Percentiles rank a stretch among this genome's conserved stretches.
Evolutionary conservation across 2,797 vertebrate species (phyloP).

Genomic region (Acanthornis magna): DNA sequence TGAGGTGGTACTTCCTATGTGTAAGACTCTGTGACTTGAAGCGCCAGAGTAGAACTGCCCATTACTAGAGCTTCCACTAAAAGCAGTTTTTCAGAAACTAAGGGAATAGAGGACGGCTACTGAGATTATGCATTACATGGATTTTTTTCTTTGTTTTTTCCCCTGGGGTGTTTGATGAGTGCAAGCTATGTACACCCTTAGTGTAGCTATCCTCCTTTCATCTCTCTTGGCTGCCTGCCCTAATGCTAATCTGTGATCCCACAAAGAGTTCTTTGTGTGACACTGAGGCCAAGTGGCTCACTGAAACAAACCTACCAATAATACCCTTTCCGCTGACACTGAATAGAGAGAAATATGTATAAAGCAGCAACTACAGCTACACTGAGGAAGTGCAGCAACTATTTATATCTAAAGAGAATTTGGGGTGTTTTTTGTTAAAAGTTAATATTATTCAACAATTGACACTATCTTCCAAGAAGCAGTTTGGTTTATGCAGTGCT

Average conservation of each 20-base stretch:
- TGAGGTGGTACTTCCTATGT: background rate
- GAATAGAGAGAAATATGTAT: constrained; percentile 37
- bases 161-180: background rate
- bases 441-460: background rate
- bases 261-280: constrained; percentile 60
- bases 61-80: background rate
- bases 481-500: background rate
- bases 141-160: background rate
- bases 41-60: background rate
- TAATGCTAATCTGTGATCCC: constrained; percentile 54
- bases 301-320: constrained; percentile 51
- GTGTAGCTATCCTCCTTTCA: constrained; percentile 50
- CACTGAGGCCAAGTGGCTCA: background rate
- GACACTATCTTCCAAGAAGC: background rate
- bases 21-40: background rate
- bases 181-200: constrained; percentile 50
- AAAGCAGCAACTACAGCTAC: background rate
- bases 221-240: constrained; percentile 42
- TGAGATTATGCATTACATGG: background rate
- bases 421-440: background rate
- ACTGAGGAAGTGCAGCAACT: background rate
- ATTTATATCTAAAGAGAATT: background rate
- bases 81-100: background rate
- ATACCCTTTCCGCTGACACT: constrained; percentile 33
- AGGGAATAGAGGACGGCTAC: background rate